Base-by-base conservation (phyloP, 2,797 vertebrate genomes). In the Crocodylus rhombifer region DNA sequence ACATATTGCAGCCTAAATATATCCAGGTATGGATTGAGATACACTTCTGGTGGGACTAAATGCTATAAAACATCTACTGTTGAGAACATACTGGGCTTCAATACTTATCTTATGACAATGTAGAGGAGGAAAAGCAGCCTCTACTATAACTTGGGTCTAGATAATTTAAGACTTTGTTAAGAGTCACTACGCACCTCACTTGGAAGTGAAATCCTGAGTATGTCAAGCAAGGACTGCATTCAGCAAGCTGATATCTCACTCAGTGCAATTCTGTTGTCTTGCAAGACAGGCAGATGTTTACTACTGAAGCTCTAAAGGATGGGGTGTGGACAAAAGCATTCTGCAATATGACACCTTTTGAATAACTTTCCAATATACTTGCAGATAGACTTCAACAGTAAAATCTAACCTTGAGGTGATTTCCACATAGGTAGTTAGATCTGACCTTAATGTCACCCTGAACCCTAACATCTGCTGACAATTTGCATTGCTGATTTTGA, bases 291-390 rank as follows among this genome's bases (percentile, higher is more conserved):
- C 42, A 42, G 42, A 42, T 42, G 42, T 42, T 7, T 42, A 42
- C 42, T 42, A 42, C 7, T 42, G 7, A 42, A 42, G 42, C 42
- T 42, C 42, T 42, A 42, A 42, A 42, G 42, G 42, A 42, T 7
- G 7, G 42, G 42, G 21, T 3, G 23, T 25, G 61, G 61, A 20
- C 9, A 25, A 8, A 23, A 25, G 25, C 6, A 7, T 62, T 62
- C 61, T 62, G 23, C 61, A 25, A 25, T 25, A 62, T 23, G n/a
- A 74, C 77, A 87, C 80, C 86, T 25, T 57, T 23, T 8, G 8
- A 89, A 80, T 82, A 60, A 92, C 51, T 71, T 90, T 94, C 30
- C 28, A 71, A 91, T 60, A 61, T 61, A 61, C 67, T 89, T 82
- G 51, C 14, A 87, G 82, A 14, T 28, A 91, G 56, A 82, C 3